A percentile compares a stretch with the other conserved stretches of the same genome.
These are phyloP conservation scores for Drosophila diplacantha DNA, from an alignment of 2,888 invertebrate genomes.

Conservation along the genomic window DNA sequence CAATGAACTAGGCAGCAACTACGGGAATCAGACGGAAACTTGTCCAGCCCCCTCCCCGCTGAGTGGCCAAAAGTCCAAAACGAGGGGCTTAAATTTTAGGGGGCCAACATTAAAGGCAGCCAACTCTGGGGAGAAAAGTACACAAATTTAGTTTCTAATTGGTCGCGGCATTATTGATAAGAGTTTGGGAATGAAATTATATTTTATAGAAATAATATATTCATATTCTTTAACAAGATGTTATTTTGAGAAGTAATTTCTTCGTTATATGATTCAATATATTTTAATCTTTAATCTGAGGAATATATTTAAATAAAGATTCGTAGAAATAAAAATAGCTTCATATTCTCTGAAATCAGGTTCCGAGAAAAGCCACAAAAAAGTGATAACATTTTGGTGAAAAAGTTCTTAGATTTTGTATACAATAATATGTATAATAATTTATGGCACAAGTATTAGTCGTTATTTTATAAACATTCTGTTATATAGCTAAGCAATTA, in stretches of 20 bases:
- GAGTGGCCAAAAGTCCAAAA: slow-evolving; percentile 8
- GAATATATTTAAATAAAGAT: too few species aligned
- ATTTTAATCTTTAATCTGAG: not conserved
- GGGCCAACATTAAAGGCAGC: not conserved
- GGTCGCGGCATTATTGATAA: not conserved
- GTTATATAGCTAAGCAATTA: too few species aligned
- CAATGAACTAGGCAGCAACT: slow-evolving; percentile 58
- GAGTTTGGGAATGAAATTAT: not conserved
- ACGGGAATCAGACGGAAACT: slow-evolving; percentile 23
- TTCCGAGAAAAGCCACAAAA: too few species aligned
- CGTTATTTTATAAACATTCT: too few species aligned
- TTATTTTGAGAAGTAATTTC: not conserved
- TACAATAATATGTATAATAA: too few species aligned
- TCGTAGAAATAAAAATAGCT: too few species aligned
- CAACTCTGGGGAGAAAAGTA: not conserved
- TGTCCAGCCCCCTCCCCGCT: not conserved
- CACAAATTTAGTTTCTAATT: not conserved
- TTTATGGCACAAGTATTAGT: too few species aligned
- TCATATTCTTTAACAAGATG: not conserved
- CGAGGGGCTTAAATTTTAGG: slow-evolving; percentile 1
- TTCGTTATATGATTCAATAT: not conserved
- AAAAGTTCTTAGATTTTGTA: too few species aligned
- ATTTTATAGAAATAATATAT: too few species aligned
- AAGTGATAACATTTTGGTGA: too few species aligned
- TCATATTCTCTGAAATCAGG: too few species aligned